These are phyloP conservation scores for Cerastis rubricosa DNA, from an alignment of 2,888 invertebrate species.

Conservation along the genomic window DNA sequence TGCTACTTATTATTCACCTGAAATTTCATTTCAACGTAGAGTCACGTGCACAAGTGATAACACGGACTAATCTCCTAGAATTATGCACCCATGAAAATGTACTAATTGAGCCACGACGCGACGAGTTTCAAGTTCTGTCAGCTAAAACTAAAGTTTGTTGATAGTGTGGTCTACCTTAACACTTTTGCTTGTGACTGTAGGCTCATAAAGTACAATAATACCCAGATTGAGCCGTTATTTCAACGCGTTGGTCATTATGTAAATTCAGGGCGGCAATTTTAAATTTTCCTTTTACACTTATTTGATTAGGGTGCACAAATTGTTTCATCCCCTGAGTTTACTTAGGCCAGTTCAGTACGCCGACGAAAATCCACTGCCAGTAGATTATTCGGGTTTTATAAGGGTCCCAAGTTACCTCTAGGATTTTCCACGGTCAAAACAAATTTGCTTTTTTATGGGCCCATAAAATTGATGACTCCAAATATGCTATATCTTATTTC, in stretches of 20 bases:
- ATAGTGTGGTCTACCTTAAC: slow-evolving; percentile 6
- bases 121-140: slow-evolving; percentile 18
- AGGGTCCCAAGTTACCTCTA: slow-evolving; percentile 62
- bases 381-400: slow-evolving; percentile 72
- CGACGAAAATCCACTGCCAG: slow-evolving; percentile 69
- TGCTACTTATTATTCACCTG: slow-evolving; percentile 64
- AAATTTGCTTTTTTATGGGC: slow-evolving; percentile 65
- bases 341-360: slow-evolving; percentile 72
- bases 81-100: slow-evolving; percentile 48
- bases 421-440: slow-evolving; percentile 66
- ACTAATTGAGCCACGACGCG: slow-evolving; percentile 34
- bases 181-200: slow-evolving; percentile 53
- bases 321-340: slow-evolving; percentile 81
- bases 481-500: slow-evolving; percentile 62
- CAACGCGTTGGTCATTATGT: slow-evolving; percentile 79
- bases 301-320: slow-evolving; percentile 86
- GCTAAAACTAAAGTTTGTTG: slow-evolving; percentile 9
- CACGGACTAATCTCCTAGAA: slow-evolving; percentile 48
- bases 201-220: slow-evolving; percentile 71
- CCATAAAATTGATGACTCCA: slow-evolving; percentile 63
- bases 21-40: slow-evolving; percentile 57
- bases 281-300: slow-evolving; percentile 83
- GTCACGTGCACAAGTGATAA: slow-evolving; percentile 59
- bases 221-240: slow-evolving; percentile 82
- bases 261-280: slow-evolving; percentile 80